Evolutionary conservation across 1,140 invertebrate species (phyloP).

Genomic region (Helicoverpa armigera): DNA sequence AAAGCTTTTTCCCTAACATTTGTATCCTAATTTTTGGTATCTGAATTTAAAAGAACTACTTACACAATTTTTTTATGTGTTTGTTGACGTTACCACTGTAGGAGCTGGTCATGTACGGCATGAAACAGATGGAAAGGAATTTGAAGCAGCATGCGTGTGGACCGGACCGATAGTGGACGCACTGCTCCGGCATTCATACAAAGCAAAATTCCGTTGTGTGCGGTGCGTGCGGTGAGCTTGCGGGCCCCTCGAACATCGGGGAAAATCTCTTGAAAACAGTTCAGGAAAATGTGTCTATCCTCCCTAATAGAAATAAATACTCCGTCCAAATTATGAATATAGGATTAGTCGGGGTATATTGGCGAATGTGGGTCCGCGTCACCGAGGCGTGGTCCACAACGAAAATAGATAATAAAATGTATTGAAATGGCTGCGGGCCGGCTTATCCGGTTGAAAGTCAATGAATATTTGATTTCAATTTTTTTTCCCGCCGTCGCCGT

Average conservation of each 20-base stretch:
- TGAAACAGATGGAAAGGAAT: too few relatives aligned
- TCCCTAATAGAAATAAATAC: slow-evolving; percentile 24
- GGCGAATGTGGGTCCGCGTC: slow-evolving; percentile 54
- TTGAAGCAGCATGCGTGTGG: too few relatives aligned
- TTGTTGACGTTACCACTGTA: too few relatives aligned
- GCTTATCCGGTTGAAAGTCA: slow-evolving; percentile 86
- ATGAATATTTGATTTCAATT: slow-evolving; percentile 87
- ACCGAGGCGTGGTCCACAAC: slow-evolving; percentile 58
- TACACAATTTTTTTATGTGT: too few relatives aligned
- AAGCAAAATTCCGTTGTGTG: too few relatives aligned
- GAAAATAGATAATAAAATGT: slow-evolving; percentile 86
- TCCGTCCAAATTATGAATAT: slow-evolving; percentile 47
- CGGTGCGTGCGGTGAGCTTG: neutral
- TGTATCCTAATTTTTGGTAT: slow-evolving; percentile 47
- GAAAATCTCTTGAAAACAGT: neutral
- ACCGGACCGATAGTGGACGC: too few relatives aligned
- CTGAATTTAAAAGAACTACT: too few relatives aligned
- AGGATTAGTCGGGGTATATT: slow-evolving; percentile 35
- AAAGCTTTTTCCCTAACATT: slow-evolving; percentile 48
- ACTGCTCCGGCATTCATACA: too few relatives aligned
- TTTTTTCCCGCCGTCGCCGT: slow-evolving; percentile 85
- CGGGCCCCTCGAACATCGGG: too few relatives aligned
- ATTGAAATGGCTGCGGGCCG: slow-evolving; percentile 85
- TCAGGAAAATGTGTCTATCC: neutral
- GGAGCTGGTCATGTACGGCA: too few relatives aligned